Evolutionary conservation across 2,888 invertebrate genomes (phyloP), one percentile per base, ranked within the genome.

Genomic region (Chloroclysta siterata): DNA sequence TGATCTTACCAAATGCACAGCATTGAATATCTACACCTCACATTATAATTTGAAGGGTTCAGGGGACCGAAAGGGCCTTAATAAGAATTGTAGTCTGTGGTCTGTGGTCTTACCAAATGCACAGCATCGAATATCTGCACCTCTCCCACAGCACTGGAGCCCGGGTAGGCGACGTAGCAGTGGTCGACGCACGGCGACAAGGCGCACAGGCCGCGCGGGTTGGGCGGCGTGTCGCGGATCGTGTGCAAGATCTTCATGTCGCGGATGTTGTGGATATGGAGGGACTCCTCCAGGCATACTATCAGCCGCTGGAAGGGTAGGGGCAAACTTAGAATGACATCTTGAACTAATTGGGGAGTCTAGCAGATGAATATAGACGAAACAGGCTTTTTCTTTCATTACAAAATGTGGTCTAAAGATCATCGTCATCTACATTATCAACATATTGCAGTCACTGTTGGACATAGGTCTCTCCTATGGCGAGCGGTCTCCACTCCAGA

Each of bases 171-270:
- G 75, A 99, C 94, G 92, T 96, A 98, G 89, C 98, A 98, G 93
- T 97, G 96, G 70, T 99, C 98, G 73, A 96, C 97, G 89, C 96
- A 96, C 58, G 96, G 95, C 66, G 98, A 97, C 57, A 99, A 94
- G 64, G 98, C 98, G 93, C 98, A 98, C 71, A 99, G 94, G 17
- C 99, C 99, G 79, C 95, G 94, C 61, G 97, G 96, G 94, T 99
- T 99, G 67, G 97, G 97, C 69, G 99, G 99, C 68, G 99, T 99
- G 89, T 99, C 99, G 78, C 98, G 95, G 85, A 99, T 99, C 65
- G 98, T 99, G 93, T 99, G 99, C 81, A 99, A 94, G 72, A 99
- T 97, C 93, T 98, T 98, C 99, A 99, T 99, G 88, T 99, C 98
- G 77, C 97, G 96, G 81, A 99, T 99, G 93, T 99, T 99, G 94